These are phyloP conservation scores for Oscheius onirici DNA, from an alignment of 2,888 invertebrate genomes.

Conservation along the genomic window DNA sequence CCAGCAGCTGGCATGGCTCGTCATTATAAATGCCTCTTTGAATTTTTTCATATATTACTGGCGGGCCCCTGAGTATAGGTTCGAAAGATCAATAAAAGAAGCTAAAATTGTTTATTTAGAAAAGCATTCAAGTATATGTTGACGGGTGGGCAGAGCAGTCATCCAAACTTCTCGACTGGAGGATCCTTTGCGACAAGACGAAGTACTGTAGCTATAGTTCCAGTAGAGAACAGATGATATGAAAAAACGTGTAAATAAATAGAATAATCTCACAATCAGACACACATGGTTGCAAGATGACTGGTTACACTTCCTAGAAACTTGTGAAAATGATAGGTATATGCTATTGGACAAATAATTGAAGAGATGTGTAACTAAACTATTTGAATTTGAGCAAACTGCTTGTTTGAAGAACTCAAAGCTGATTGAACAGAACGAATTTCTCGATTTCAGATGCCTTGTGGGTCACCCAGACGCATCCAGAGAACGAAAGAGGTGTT, in stretches of 20 bases:
- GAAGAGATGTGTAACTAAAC: not conserved
- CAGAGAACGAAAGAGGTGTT: no score
- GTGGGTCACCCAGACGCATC: no score
- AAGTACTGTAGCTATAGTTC: constrained; percentile 16
- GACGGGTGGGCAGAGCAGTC: not conserved
- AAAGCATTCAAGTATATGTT: constrained; percentile 20
- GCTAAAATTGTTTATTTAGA: no score
- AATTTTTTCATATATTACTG: constrained; percentile 52
- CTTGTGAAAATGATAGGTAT: no score
- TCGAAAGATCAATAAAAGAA: not conserved
- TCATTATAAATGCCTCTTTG: constrained; percentile 52
- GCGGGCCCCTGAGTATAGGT: constrained; percentile 54
- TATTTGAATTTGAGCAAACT: not conserved
- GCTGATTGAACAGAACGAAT: no score
- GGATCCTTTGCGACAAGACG: constrained; percentile 5
- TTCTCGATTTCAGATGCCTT: no score
- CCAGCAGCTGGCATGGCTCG: constrained; percentile 52
- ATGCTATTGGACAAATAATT: not conserved
- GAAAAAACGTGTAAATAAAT: no score
- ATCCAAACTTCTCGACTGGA: constrained; percentile 7
- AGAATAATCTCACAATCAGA: no score
- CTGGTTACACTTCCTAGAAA: no score
- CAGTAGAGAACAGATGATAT: no score
- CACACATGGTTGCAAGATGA: no score
- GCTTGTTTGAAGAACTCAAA: no score